Base-by-base conservation (phyloP, 2,113 vertebrate genomes). In the Tenebrosternarchus preto region DNA sequence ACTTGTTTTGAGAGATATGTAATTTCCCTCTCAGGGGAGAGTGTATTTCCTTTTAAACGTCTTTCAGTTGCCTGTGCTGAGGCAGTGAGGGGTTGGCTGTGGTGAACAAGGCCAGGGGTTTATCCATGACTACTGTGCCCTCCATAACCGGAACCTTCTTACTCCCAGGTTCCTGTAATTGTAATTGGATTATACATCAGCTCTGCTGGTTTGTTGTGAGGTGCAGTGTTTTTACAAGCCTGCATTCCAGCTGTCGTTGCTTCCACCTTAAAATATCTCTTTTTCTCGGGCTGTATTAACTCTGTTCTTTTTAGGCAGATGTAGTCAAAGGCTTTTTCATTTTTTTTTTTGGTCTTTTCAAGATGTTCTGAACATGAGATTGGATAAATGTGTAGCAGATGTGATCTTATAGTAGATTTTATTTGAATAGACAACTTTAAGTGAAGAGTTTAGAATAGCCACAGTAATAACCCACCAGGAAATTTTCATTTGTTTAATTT, bases 1-100 rank as follows among this genome's bases (percentile, higher is more conserved):
- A 29, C 76, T 61, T 66, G 11, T 78, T 61, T 67, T 66, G 36
- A 27, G 36, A 66, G 70, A 29, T 67, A 25, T 69, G 64, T 78
- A 7, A 63, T 69, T 73, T 82, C 56, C 70, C 46, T 53, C 29
- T 57, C 8, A 3, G 24, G 72, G 20, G 16, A 9, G 22, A 27
- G 57, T 72, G 20, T 55, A 73, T 76, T 72, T 73, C 55, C 29
- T 78, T 77, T 73, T 1, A 5, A 11, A 8, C 57, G 17, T 31
- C 11, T 55, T 25, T 6, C 72, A 25, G 22, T 73, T 33, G 56
- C 39, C 24, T 57, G 25, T n/a, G 59, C 60, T 66, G 64, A n/a
- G n/a, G n/a, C 16, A 3, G 5, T 3, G 66, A 73, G 66, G 53
- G 29, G 17, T 8, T 27, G 46, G 29, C 4, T 29, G 36, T 56